Conservation (phyloP, 92 coral and sea anemone species). For the Epizoanthus rinbou region DNA sequence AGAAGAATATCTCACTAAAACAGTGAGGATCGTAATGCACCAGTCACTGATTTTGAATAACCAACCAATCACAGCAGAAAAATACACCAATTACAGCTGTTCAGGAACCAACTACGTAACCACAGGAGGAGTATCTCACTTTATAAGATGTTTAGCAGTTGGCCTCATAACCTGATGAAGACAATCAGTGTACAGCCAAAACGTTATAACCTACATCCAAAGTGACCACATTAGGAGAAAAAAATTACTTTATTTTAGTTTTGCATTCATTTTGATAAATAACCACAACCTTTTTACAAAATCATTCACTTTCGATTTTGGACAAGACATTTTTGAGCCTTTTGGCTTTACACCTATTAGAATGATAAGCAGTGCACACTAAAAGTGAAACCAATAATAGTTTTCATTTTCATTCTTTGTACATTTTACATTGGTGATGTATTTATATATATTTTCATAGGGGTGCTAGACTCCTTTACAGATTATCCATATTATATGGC, state of each 20-base stretch:
- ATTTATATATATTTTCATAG: slow-evolving; percentile 1
- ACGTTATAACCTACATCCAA: slow-evolving; percentile 11
- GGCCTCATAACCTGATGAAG: slow-evolving; percentile 18
- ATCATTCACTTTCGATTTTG: slow-evolving; percentile 14
- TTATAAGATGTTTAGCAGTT: slow-evolving; percentile 14
- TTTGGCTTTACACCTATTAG: slow-evolving; percentile 12
- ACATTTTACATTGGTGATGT: slow-evolving; percentile 11
- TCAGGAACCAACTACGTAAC: slow-evolving; percentile 17
- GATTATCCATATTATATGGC: slow-evolving; percentile 14
- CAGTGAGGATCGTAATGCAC: slow-evolving; percentile 18
- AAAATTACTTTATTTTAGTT: slow-evolving; percentile 1
- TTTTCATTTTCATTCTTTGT: slow-evolving; percentile 13
- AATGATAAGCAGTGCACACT: slow-evolving; percentile 18
- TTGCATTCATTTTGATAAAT: slow-evolving; percentile 9
- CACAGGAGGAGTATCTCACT: slow-evolving; percentile 18
- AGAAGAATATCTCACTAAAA: slow-evolving; percentile 13
- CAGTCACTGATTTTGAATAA: slow-evolving; percentile 14
- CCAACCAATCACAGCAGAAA: slow-evolving; percentile 17
- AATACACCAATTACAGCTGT: slow-evolving; percentile 15
- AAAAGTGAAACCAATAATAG: slow-evolving; percentile 26
- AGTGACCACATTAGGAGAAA: slow-evolving; percentile 14
- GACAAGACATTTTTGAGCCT: slow-evolving; percentile 9
- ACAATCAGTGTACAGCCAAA: slow-evolving; percentile 16
- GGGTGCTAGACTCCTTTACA: slow-evolving; percentile 18
- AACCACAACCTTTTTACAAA: slow-evolving; percentile 11